These are phyloP conservation scores for Spongilla lacustris DNA, from an alignment of 37 sponge, comb jelly and placozoan genomes.

Conservation along the genomic window DNA sequence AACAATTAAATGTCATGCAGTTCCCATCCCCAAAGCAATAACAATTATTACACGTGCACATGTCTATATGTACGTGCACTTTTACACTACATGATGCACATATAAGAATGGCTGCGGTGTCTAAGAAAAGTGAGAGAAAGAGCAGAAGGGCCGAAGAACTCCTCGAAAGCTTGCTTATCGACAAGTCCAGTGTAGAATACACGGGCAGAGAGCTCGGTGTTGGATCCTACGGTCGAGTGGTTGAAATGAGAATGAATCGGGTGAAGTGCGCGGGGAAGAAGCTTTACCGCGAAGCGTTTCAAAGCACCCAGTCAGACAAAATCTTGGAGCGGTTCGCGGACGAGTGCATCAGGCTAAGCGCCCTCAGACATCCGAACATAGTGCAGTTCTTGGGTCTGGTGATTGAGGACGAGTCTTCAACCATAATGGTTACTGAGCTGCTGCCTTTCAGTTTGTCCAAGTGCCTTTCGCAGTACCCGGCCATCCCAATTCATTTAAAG, in stretches of 20 bases:
- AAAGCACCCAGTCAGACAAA: background rate
- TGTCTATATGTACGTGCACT: too few species aligned
- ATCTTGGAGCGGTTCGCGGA: slow-evolving; percentile 8
- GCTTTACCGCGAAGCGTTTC: background rate
- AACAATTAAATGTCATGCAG: too few species aligned
- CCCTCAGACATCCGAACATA: slow-evolving; percentile 39
- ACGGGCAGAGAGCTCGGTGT: background rate
- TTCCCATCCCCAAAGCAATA: too few species aligned
- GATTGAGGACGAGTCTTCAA: background rate
- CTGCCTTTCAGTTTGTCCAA: slow-evolving; percentile 22
- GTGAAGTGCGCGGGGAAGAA: background rate
- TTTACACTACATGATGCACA: too few species aligned
- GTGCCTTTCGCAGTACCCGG: slow-evolving; percentile 21
- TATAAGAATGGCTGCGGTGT: background rate
- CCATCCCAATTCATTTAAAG: slow-evolving; percentile 22
- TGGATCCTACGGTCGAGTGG: background rate
- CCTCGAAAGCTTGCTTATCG: background rate
- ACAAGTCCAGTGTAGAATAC: background rate
- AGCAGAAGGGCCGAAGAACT: background rate
- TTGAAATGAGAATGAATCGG: background rate
- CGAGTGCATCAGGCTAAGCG: slow-evolving; percentile 22
- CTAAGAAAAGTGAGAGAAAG: background rate
- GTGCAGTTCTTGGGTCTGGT: slow-evolving; percentile 49
- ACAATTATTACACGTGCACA: too few species aligned
- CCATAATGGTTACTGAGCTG: slow-evolving; percentile 19